Base-by-base conservation (phyloP, 1,140 invertebrate genomes). In the Drosophila mojavensis region DNA sequence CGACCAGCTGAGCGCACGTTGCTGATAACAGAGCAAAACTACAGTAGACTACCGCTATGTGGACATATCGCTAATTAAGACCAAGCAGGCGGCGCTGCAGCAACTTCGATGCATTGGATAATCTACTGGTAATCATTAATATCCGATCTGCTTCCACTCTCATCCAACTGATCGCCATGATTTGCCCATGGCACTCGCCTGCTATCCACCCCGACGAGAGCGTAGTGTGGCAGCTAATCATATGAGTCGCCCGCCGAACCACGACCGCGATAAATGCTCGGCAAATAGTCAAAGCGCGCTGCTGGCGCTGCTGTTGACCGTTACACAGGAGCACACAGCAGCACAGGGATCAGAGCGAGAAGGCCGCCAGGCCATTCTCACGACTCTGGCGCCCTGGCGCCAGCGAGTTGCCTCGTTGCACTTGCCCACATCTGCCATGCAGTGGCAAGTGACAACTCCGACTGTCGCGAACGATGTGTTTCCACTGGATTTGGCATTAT, bases 321-420 rank as follows among this genome's bases (percentile, higher is more conserved):
- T 33, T 43, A 30, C 24, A 64, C 36, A 69, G 79, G 79, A 75
- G 75, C 81, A 24, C 20, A 24, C 20, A 24, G 20, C 20, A 24
- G 71, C 81, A 68, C 47, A 65, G 63, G 65, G 65, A 74, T 83
- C 71, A 58, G 30, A 20, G 47, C 26, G 55, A 15, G 48, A 54
- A 67, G 70, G 79, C 62, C 45, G 41, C 17, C 39, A 24, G 39
- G 48, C 41, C 66, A 65, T 85, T 85, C 81, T 86, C 81, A 85
- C 81, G 81, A 39, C 26, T 9, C 9, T 24, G 20, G 20, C 2
- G 2, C 28, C 28, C 36, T 56, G 61, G 58, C 62, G 63, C 62
- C 70, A 72, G 41, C 67, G 51, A 55, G 68, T 75, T 80, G 78
- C 71, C 26, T 53, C 3, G 43, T 10, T 47, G 43, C 43, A 47